Conservation (phyloP, 2,113 vertebrate genomes). For the Lophotis ruficrista region DNA sequence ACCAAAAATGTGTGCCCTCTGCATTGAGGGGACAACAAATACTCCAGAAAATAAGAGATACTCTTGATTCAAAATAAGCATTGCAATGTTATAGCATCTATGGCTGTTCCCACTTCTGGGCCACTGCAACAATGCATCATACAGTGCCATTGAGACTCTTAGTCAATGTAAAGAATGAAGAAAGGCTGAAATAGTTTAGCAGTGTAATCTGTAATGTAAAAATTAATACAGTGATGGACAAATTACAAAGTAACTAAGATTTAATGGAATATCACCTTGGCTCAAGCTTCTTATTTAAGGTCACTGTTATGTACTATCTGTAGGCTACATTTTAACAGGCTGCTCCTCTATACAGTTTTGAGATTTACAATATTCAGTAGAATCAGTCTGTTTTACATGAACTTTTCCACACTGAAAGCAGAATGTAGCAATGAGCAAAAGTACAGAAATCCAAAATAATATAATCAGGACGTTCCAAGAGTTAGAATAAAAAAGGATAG, state of each 20-base stretch:
- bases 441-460: slow-evolving; percentile 15
- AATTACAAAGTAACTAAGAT: slow-evolving; percentile 49
- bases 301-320: slow-evolving; percentile 40
- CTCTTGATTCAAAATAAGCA: not conserved
- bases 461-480: slow-evolving; percentile 2
- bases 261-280: slow-evolving; percentile 58
- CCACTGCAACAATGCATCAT: not conserved
- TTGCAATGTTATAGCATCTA: not conserved
- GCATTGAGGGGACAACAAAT: not conserved
- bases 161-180: not conserved
- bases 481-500: not conserved
- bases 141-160: not conserved
- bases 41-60: not conserved
- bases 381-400: slow-evolving; percentile 60
- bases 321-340: slow-evolving; percentile 68
- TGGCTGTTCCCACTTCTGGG: not conserved
- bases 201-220: slow-evolving; percentile 29
- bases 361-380: slow-evolving; percentile 64
- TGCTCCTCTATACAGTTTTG: slow-evolving; percentile 49
- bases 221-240: slow-evolving; percentile 44
- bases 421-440: slow-evolving; percentile 41
- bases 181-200: not conserved
- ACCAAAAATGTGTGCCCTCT: not conserved
- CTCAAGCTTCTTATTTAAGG: slow-evolving; percentile 65
- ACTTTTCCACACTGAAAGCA: slow-evolving; percentile 41